Evolutionary conservation across 2,888 invertebrate species (phyloP).

Genomic region (Eustalomyia histrio): DNA sequence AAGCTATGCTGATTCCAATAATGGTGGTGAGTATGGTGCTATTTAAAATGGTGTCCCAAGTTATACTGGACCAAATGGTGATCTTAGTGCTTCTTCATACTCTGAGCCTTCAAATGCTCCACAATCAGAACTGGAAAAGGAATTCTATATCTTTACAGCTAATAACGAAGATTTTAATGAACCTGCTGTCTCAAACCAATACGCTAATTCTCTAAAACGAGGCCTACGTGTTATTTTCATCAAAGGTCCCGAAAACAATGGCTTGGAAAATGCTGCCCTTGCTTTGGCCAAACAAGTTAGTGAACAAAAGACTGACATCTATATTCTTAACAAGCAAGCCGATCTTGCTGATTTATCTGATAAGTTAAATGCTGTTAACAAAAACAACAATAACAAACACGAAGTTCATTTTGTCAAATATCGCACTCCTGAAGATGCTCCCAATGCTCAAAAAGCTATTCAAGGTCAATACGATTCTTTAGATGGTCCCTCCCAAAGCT

Average conservation of each 20-base stretch:
- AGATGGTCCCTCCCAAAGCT: conserved; percentile 70
- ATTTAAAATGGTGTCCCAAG: conserved; percentile 66
- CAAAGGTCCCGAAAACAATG: conserved; percentile 76
- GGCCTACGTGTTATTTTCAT: conserved; percentile 76
- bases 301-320: conserved; percentile 74
- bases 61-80: conserved; percentile 31
- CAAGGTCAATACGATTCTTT: conserved; percentile 74
- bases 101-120: not conserved
- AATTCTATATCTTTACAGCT: conserved; percentile 75
- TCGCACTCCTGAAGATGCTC: conserved; percentile 75
- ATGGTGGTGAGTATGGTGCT: conserved; percentile 34
- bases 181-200: conserved; percentile 68
- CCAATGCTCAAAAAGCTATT: conserved; percentile 74
- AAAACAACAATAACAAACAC: conserved; percentile 74
- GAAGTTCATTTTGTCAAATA: conserved; percentile 78
- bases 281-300: conserved; percentile 71
- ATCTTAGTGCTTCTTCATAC: conserved; percentile 15
- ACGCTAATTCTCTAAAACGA: conserved; percentile 51
- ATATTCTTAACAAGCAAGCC: conserved; percentile 67
- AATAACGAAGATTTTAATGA: conserved; percentile 74
- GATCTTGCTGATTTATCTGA: conserved; percentile 72
- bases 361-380: conserved; percentile 71
- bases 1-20: conserved; percentile 71
- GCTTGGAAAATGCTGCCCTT: conserved; percentile 72
- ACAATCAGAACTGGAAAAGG: conserved; percentile 73